Base-by-base conservation (phyloP, 35 echinoderm and acorn worm species). In the Amphiura filiformis region DNA sequence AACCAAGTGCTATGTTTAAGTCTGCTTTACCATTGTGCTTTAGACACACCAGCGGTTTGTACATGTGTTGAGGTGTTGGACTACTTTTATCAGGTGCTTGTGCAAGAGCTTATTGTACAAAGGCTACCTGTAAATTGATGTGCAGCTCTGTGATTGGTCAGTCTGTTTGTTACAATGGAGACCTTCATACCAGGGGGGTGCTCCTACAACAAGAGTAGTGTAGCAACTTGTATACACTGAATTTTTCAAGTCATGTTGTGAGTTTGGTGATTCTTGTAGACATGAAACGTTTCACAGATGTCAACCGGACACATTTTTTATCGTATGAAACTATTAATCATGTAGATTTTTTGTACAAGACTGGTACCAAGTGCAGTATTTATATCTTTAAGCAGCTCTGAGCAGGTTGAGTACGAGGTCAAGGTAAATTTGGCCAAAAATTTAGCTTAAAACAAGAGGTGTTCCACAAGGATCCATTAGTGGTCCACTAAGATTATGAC, bases 341-440 rank as follows among this genome's bases (percentile, higher is more conserved):
- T 30, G 61, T 70, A 70, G 41, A 47, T 70, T 11, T 26, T 70
- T 15, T 70, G 61, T 70, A 70, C 61, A 70, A 4, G 26, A 11
- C 28, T 15, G 61, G 61, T 70, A 70, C 61, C 61, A 70, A 70
- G 61, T 70, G 28, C 61, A 70, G 61, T 70, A 70, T 70, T 70
- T 11, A 26, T 70, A n/a, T 70, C 2, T 23, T 15, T 11, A 13
- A 23, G 7, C 61, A n/a, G 61, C 61, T 70, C 15, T 18, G 11
- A 30, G 61, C 61, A 70, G 61, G 61, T 26, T 11, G 2, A 70
- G 28, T 26, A 23, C n/a, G n/a, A n/a, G n/a, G n/a, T n/a, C n/a
- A n/a, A n/a, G n/a, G n/a, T n/a, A n/a, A n/a, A n/a, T n/a, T n/a
- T n/a, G n/a, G n/a, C n/a, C n/a, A n/a, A n/a, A n/a, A n/a, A n/a